Conservation (phyloP, 2,888 invertebrate genomes). For the Heliconius hortense region DNA sequence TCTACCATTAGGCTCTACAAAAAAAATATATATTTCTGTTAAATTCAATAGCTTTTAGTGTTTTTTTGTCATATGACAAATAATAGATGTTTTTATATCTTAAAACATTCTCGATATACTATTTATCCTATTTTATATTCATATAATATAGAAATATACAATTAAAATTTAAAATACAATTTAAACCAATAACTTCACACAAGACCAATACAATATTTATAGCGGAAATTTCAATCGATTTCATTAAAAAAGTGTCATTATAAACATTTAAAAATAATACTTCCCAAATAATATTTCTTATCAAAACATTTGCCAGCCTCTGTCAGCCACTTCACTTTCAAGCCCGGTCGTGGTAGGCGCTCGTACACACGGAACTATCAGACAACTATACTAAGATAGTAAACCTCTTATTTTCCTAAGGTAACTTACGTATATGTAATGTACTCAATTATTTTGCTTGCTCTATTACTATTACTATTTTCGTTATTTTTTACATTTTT, state of each 20-base stretch:
- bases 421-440: neutral
- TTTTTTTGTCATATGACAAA: neutral
- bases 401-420: conserved; percentile 16
- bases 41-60: neutral
- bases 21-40: no score
- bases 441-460: conserved; percentile 6
- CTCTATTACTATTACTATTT: neutral
- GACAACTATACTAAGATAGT: conserved; percentile 29
- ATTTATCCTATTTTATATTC: neutral
- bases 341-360: conserved; percentile 59
- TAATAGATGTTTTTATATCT: neutral
- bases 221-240: neutral
- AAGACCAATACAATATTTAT: no score
- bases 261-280: neutral
- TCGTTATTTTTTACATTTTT: neutral
- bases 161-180: neutral
- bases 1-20: conserved; percentile 2
- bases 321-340: conserved; percentile 65
- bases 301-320: conserved; percentile 50
- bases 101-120: no score
- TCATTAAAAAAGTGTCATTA: neutral
- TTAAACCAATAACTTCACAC: neutral
- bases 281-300: conserved; percentile 21
- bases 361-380: conserved; percentile 42
- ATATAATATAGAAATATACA: neutral